These are phyloP conservation scores for Typhlichthys subterraneus DNA, from an alignment of 2,797 vertebrate species.

Conservation along the genomic window DNA sequence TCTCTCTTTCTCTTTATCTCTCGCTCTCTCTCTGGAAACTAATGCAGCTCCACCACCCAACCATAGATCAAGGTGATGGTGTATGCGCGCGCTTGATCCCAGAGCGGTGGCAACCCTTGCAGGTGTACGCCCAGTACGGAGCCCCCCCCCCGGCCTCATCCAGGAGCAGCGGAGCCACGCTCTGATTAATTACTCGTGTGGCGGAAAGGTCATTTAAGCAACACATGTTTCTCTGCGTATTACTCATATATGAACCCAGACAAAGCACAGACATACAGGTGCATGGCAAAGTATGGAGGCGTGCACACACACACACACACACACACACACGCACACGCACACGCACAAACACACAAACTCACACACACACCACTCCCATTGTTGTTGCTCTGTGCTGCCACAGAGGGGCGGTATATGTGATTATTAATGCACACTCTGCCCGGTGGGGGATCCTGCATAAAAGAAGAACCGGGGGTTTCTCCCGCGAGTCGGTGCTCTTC, in stretches of 20 bases:
- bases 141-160: constrained; percentile 10
- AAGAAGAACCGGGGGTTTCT: too few relatives aligned
- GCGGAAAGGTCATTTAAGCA: constrained; percentile 55
- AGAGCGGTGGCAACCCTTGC: constrained; percentile 40
- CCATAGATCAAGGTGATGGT: constrained; percentile 50
- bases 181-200: constrained; percentile 70
- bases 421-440: too few relatives aligned
- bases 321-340: constrained; percentile 5
- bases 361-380: constrained; percentile 2
- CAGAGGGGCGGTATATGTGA: too few relatives aligned
- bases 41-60: constrained; percentile 24
- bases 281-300: constrained; percentile 30
- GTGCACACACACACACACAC: constrained; percentile 21
- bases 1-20: too few relatives aligned
- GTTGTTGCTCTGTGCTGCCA: too few relatives aligned
- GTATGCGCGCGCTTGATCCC: constrained; percentile 32
- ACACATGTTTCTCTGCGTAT: constrained; percentile 59
- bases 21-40: constrained; percentile 31
- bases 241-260: constrained; percentile 33
- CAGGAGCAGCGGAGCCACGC: constrained; percentile 49
- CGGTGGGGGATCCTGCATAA: too few relatives aligned
- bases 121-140: constrained; percentile 64
- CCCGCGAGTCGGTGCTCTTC: too few relatives aligned
- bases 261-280: constrained; percentile 36
- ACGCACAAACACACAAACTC: not conserved